These are phyloP conservation scores for Lamellibrachia luymesi DNA, from an alignment of 1,140 invertebrate species.

Conservation along the genomic window DNA sequence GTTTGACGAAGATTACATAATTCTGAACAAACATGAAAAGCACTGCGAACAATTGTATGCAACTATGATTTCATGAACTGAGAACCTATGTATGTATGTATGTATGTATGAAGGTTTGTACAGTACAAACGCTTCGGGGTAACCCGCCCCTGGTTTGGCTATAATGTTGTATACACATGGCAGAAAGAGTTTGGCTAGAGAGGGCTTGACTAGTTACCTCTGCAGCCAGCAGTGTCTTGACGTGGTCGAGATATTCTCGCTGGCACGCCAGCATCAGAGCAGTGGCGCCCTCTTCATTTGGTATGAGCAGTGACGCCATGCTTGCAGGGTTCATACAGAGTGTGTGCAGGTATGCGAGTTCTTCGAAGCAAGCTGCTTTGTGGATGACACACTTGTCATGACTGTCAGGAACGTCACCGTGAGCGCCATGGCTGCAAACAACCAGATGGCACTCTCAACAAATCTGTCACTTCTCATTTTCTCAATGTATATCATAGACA, in stretches of 20 bases:
- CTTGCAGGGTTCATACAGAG: not conserved
- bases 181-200: not conserved
- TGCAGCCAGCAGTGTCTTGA: conserved; percentile 51
- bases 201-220: conserved; percentile 45
- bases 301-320: not conserved
- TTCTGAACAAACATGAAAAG: too few relatives aligned
- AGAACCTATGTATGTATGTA: too few relatives aligned
- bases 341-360: not conserved
- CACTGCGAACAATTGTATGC: not conserved
- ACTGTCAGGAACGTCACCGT: conserved; percentile 20
- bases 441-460: not conserved
- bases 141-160: not conserved
- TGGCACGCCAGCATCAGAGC: conserved; percentile 88
- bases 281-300: conserved; percentile 60
- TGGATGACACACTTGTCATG: conserved; percentile 18
- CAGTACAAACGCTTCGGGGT: not conserved
- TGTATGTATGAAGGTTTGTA: too few relatives aligned
- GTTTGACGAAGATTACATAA: too few relatives aligned
- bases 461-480: not conserved
- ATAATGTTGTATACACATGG: not conserved
- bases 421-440: conserved; percentile 20
- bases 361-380: conserved; percentile 19
- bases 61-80: too few relatives aligned
- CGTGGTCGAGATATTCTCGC: conserved; percentile 62
- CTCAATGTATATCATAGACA: not conserved